phyloP scores from a whole-genome alignment of 1,140 invertebrate species.

The Tetraneura akinire region DNA sequence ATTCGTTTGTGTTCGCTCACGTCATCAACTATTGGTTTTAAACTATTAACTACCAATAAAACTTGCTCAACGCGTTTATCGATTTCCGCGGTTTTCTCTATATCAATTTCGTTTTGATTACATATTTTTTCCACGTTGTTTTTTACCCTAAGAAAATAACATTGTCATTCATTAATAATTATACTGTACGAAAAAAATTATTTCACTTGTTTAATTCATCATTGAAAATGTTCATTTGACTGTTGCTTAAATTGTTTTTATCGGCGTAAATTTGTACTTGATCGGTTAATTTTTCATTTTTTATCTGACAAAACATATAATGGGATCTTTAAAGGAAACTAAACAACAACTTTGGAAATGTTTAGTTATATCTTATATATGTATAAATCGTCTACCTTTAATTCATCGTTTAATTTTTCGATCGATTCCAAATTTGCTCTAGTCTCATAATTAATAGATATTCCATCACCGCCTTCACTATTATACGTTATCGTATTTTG shows the following conservation, averaged over 20 bases:
- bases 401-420: neutral
- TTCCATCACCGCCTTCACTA: neutral
- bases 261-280: neutral
- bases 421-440: neutral
- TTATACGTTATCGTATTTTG: neutral
- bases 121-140: neutral
- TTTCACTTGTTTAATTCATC: neutral
- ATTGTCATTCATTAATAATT: neutral
- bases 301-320: neutral
- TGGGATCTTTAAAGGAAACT: neutral
- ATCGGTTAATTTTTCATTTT: neutral
- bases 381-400: neutral
- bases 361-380: neutral
- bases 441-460: neutral
- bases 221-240: too few species aligned
- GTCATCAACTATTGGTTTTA: neutral
- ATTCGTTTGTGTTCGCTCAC: neutral
- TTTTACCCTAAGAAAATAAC: neutral
- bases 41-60: neutral
- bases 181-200: neutral
- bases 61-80: neutral
- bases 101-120: neutral
- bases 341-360: neutral
- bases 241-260: neutral
- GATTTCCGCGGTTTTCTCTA: neutral